A percentile compares a stretch with the other conserved stretches of the same genome.
Conservation (phyloP, 2,888 invertebrate genomes). For the Lypha dubia region DNA sequence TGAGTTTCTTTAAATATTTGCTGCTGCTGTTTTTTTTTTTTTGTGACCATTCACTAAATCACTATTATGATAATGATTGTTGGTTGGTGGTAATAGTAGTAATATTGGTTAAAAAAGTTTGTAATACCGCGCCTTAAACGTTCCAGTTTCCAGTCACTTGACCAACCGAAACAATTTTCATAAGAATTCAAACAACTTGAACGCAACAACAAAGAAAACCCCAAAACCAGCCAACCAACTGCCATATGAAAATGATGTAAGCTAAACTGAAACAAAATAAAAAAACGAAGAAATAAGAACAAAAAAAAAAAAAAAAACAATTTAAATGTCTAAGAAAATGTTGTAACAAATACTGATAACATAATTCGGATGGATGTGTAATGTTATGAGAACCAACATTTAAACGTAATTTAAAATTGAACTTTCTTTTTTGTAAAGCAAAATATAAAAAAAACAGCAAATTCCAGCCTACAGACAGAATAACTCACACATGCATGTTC, state of each 20-base stretch:
- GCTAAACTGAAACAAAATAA: background rate
- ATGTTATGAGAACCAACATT: conserved; percentile 53
- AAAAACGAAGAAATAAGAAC: too few relatives aligned
- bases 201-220: conserved; percentile 65
- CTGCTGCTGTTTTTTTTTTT: too few relatives aligned
- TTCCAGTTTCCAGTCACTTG: conserved; percentile 83
- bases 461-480: conserved; percentile 6
- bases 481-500: background rate
- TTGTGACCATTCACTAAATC: conserved; percentile 69
- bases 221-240: conserved; percentile 45
- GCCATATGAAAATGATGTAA: conserved; percentile 53
- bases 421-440: background rate
- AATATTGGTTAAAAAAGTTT: conserved; percentile 51
- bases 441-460: background rate
- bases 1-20: conserved; percentile 20
- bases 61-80: conserved; percentile 66
- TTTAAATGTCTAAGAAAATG: conserved; percentile 52
- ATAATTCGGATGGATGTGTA: conserved; percentile 20
- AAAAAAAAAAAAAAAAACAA: background rate
- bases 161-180: conserved; percentile 82
- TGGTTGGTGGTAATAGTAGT: conserved; percentile 49
- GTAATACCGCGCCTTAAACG: conserved; percentile 73
- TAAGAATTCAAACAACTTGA: conserved; percentile 76
- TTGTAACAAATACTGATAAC: conserved; percentile 27
- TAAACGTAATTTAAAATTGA: background rate